Evolutionary conservation across 2,888 invertebrate species (phyloP).

Genomic region (Lochmaea crataegi): DNA sequence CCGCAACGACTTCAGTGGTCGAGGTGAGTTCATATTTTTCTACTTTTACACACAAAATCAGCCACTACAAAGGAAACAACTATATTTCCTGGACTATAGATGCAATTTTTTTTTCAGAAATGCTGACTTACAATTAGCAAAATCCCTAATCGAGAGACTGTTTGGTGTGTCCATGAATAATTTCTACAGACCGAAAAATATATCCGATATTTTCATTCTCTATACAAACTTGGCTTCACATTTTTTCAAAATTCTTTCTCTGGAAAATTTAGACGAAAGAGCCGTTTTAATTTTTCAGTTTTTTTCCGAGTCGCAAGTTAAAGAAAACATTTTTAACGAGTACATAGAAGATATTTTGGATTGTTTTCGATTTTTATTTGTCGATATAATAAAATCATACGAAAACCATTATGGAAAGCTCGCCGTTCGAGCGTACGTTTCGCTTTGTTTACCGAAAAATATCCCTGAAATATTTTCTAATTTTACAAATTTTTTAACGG

Average conservation of each 20-base stretch:
- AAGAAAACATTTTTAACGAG: conserved; percentile 40
- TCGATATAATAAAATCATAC: conserved; percentile 47
- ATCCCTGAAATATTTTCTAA: conserved; percentile 46
- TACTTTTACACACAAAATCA: too few species aligned
- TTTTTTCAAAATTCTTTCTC: conserved; percentile 47
- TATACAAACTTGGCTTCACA: conserved; percentile 46
- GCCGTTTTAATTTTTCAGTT: conserved; percentile 52
- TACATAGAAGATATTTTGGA: conserved; percentile 29
- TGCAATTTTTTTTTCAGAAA: conserved; percentile 47
- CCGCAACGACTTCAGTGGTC: too few species aligned
- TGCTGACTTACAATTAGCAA: conserved; percentile 51
- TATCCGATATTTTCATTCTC: conserved; percentile 50
- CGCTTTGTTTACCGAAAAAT: conserved; percentile 43
- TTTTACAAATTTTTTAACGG: conserved; percentile 42
- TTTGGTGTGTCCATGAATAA: conserved; percentile 50
- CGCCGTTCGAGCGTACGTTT: conserved; percentile 48
- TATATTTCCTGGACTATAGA: too few species aligned
- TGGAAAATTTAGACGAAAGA: conserved; percentile 45
- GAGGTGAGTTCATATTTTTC: too few species aligned
- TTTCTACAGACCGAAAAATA: conserved; percentile 49
- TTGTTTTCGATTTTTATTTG: conserved; percentile 45
- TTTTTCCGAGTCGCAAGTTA: conserved; percentile 52
- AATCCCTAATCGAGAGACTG: conserved; percentile 53
- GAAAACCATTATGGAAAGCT: conserved; percentile 48
- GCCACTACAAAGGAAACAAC: too few species aligned